phyloP scores from a whole-genome alignment of 2,797 vertebrate species.

The Mus minutoides region DNA sequence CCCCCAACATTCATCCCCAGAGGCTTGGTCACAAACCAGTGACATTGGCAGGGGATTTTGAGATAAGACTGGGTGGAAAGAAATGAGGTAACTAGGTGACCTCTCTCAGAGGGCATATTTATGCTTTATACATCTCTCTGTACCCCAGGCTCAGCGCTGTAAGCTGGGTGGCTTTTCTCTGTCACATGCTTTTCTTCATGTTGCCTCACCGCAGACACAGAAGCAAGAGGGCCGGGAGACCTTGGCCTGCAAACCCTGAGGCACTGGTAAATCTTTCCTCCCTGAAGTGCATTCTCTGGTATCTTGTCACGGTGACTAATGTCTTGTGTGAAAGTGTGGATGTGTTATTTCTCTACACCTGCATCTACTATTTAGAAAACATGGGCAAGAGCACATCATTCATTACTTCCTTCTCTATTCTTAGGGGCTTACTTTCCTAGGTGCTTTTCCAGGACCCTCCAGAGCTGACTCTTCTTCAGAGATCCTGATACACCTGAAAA shows the following conservation, averaged over 20 bases:
- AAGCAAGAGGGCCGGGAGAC: background rate
- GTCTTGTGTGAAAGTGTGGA: background rate
- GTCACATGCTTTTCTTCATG: too few species aligned
- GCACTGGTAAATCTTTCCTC: too few species aligned
- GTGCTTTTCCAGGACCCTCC: background rate
- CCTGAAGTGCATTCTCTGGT: background rate
- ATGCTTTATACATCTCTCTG: background rate
- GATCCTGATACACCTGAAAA: background rate
- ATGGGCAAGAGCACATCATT: background rate
- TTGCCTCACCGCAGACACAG: background rate
- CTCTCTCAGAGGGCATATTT: background rate
- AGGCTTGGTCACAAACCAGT: background rate
- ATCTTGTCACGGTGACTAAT: background rate
- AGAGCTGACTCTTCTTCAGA: background rate
- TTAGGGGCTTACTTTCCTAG: background rate
- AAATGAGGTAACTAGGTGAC: background rate
- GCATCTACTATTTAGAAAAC: background rate
- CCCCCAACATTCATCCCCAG: background rate
- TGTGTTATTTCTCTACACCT: background rate
- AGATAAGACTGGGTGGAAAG: background rate
- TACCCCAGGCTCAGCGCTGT: background rate
- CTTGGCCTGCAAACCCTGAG: background rate
- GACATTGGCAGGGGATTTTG: too few species aligned
- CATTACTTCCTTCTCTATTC: background rate
- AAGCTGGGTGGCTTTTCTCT: background rate